Evolutionary conservation across 2,888 invertebrate genomes (phyloP).

Genomic region (Hyles lineata): DNA sequence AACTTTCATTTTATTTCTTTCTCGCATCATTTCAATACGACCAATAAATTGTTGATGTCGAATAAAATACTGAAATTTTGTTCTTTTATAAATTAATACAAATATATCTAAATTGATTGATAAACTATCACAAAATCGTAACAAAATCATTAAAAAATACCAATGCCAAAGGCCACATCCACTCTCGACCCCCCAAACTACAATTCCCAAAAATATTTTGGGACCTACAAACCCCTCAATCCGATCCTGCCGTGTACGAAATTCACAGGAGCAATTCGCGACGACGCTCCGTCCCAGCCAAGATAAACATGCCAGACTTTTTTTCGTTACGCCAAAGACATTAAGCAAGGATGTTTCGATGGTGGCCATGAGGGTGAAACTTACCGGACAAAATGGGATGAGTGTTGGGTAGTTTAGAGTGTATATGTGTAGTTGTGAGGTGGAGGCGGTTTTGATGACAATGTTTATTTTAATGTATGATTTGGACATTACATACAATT

Average conservation of each 20-base stretch:
- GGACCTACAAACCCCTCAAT: constrained; percentile 8
- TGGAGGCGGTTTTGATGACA: not conserved
- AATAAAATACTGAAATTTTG: no score
- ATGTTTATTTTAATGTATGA: no score
- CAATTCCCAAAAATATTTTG: constrained; percentile 14
- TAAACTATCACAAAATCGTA: no score
- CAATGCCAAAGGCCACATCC: not conserved
- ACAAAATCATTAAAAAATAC: not conserved
- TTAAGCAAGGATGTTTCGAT: constrained; percentile 79
- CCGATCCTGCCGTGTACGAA: constrained; percentile 41
- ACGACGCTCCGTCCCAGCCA: constrained; percentile 69
- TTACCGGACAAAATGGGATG: not conserved
- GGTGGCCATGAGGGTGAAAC: constrained; percentile 54
- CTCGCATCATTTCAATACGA: no score
- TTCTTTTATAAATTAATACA: no score
- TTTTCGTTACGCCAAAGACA: constrained; percentile 80
- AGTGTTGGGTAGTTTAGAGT: not conserved
- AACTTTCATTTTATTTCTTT: no score
- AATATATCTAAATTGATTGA: no score
- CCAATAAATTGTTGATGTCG: no score
- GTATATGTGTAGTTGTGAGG: not conserved
- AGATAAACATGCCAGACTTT: constrained; percentile 84
- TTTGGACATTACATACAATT: no score
- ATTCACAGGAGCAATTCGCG: constrained; percentile 71
- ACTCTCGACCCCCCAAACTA: not conserved